phyloP scores from a whole-genome alignment of 2,113 vertebrate species.

The Paradisaea rubra region DNA sequence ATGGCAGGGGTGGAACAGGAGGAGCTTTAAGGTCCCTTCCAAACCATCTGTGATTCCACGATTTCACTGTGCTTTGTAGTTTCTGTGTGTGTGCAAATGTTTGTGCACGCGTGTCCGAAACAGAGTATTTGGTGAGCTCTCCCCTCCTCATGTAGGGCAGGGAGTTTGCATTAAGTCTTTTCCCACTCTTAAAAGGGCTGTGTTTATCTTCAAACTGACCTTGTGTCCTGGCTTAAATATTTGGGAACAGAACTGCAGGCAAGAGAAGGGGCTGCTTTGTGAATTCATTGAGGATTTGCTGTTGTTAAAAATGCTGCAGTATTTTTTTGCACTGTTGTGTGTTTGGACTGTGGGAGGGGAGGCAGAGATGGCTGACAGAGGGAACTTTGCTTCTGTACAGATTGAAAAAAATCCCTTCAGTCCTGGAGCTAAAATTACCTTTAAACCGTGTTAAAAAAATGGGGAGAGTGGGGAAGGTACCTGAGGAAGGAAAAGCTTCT shows the following conservation, averaged over 20 bases:
- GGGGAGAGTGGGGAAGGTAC: not conserved
- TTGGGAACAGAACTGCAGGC: not conserved
- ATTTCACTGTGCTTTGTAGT: not conserved
- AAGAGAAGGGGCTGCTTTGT: not conserved
- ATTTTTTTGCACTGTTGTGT: not conserved
- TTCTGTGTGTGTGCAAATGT: not conserved
- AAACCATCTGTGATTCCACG: not conserved
- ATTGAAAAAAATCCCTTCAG: not conserved
- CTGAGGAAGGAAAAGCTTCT: not conserved
- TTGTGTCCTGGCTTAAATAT: not conserved
- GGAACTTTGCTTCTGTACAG: not conserved
- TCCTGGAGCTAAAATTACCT: not conserved
- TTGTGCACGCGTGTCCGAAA: not conserved
- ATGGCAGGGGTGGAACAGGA: too few species aligned
- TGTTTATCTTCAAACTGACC: not conserved
- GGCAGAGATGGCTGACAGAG: not conserved
- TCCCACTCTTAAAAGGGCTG: not conserved
- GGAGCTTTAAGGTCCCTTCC: not conserved
- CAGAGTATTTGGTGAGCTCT: not conserved
- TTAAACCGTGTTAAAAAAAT: not conserved
- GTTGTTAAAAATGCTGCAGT: not conserved
- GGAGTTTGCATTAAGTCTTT: not conserved
- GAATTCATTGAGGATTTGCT: not conserved
- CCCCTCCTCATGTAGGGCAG: fast-evolving
- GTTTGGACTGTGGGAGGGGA: not conserved